Evolutionary conservation across 2,113 vertebrate genomes (phyloP).

Genomic region (Dendropsophus ebraccatus): DNA sequence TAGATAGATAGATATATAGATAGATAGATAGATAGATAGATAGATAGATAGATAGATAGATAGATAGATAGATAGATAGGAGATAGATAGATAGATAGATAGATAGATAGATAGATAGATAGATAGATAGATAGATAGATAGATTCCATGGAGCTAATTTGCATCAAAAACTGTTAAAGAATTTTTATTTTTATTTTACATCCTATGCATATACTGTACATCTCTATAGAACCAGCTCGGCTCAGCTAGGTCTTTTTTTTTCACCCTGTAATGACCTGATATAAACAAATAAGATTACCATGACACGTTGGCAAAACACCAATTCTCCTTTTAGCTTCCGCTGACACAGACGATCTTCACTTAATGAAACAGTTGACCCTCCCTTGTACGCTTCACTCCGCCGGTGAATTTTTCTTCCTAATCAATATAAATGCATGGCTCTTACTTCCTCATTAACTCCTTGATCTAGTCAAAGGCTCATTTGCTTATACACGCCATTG

Average conservation of each 20-base stretch:
- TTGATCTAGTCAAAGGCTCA: constrained; percentile 49
- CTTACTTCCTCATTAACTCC: constrained; percentile 53
- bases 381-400: constrained; percentile 5
- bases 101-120: too few relatives aligned
- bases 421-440: constrained; percentile 53
- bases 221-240: not conserved
- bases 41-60: too few relatives aligned
- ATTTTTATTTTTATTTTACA: too few relatives aligned
- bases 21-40: too few relatives aligned
- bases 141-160: too few relatives aligned
- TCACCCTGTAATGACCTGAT: not conserved
- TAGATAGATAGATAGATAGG: too few relatives aligned
- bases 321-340: not conserved
- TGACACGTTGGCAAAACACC: not conserved
- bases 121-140: too few relatives aligned
- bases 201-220: too few relatives aligned
- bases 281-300: not conserved
- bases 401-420: constrained; percentile 43
- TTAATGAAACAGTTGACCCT: constrained; percentile 54
- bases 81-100: too few relatives aligned
- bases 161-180: too few relatives aligned
- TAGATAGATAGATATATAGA: too few relatives aligned
- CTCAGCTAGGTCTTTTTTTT: not conserved
- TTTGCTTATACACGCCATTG: constrained; percentile 30
- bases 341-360: constrained; percentile 24